Base-by-base conservation (phyloP, 2,113 vertebrate species). In the Anthoscopus minutus region DNA sequence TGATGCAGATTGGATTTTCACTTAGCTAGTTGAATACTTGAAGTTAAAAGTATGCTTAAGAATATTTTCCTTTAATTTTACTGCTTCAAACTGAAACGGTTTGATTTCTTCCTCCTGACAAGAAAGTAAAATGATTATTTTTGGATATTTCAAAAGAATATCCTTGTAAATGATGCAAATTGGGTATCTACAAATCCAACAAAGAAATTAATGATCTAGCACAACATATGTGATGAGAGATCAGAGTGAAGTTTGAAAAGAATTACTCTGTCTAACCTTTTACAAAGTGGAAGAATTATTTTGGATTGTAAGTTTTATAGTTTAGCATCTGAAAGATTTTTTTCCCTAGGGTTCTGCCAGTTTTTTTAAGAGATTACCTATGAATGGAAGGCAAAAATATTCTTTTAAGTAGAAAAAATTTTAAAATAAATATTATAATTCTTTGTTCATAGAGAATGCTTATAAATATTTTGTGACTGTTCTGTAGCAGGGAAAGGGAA, bases 361-460 rank as follows among this genome's bases (percentile, higher is more conserved):
- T 20, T 79, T 90, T 64, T 45, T 10, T 28, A 69, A n/a, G 6
- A 28, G 3, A 19, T 73, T 61, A 17, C 6, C 4, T 47, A 56
- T 10, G 22, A 86, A 62, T 17, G 6, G 10, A 83, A 64, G 8
- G 4, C 10, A 8, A 72, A 85, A 42, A 16, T 15, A 2, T 25
- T 60, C 1, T 51, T 65, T 51, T n/a, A 48, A 25, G 6, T 58
- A 71, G 9, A 53, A 40, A 79, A 48, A 2, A 0, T 20, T n/a
- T 13, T 10, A 71, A 74, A 83, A 50, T 10, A 42, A n/a, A 42
- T 62, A 58, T 57, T 44, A 18, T 7, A 67, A 28, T 38, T 58
- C 13, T 83, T 72, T 2, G 8, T 38, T 69, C 14, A 40, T 14
- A 42, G 3, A 51, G 2, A n/a, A 65, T 31, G 1, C 0, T 30